These are phyloP conservation scores for Merops nubicus DNA, from an alignment of 2,113 vertebrate genomes.

Conservation along the genomic window DNA sequence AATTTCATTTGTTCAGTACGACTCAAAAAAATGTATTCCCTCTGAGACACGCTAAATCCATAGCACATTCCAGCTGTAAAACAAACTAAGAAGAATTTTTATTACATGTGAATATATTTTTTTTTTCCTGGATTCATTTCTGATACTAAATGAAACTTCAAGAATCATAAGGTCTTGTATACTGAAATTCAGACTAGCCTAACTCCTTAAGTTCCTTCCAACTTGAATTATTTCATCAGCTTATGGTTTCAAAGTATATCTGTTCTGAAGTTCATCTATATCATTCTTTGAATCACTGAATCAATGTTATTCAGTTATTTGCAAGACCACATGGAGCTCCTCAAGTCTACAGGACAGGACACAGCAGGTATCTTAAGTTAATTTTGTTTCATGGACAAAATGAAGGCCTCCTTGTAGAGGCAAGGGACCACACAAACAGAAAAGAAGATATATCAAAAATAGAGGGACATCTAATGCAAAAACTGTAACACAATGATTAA, in stretches of 20 bases:
- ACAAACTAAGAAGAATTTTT: constrained; percentile 24
- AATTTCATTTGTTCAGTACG: constrained; percentile 41
- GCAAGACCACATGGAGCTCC: background rate
- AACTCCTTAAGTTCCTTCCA: background rate
- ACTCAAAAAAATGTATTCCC: constrained; percentile 9
- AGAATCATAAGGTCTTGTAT: background rate
- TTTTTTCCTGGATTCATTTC: background rate
- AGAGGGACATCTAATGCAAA: background rate
- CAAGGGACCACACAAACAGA: background rate
- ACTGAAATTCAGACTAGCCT: background rate
- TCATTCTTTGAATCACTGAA: background rate
- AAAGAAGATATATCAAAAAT: background rate
- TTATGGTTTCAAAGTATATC: background rate
- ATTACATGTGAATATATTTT: background rate
- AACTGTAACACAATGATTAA: background rate
- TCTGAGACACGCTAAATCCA: constrained; percentile 24
- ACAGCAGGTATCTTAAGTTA: background rate
- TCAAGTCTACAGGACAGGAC: background rate
- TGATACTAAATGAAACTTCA: background rate
- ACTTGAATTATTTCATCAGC: background rate
- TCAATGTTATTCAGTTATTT: background rate
- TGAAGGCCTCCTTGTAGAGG: background rate
- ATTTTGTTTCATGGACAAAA: background rate
- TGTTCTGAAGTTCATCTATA: background rate
- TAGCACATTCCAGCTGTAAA: constrained; percentile 21